Evolutionary conservation across 2,888 invertebrate species (phyloP), one percentile per base, ranked within the genome.

Genomic region (Mesochorus sp.): DNA sequence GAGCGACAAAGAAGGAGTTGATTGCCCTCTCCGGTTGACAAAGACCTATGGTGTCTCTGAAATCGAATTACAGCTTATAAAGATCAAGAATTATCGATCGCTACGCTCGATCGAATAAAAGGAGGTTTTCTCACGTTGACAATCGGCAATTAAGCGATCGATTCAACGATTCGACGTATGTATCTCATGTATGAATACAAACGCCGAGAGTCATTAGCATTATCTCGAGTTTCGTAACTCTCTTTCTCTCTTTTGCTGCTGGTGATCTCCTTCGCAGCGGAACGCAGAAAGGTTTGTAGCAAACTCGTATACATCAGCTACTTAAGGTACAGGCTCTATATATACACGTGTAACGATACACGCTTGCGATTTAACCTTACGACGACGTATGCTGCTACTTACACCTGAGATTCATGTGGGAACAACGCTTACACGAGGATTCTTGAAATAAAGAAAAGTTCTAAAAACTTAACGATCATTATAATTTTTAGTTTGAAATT

Each of bases 101-200:
- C n/a, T 44, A 31, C 55, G 31, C 53, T 49, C 66, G 61, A 66
- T 61, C 59, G 44, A 64, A 71, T 57, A 57, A 44, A 64, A 64
- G 51, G 64, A 47, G 39, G 6, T 61, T 49, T 79, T 79, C 74
- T 79, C 78, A 79, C 78, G 66, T 79, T 79, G 78, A 79, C 78
- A 79, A 79, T 79, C 74, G 78, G 78, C 78, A 79, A 79, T 79
- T 79, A 79, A 79, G 78, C 78, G 78, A 79, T 79, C 78, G 78
- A 74, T 79, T 79, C 78, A 61, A 71, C 70, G 70, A 74, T 74
- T 74, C 78, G 74, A 78, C 59, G 66, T 78, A 66, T 51, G 31
- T 66, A 31, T 74, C 51, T 47, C 59, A 66, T 61, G 61, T 76
- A 62, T 57, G 77, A 37, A 34, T 62, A 17, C 51, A 73, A 67